Percentiles rank a stretch among this genome's conserved stretches.
These are phyloP conservation scores for Corvus cornix DNA, from an alignment of 2,113 vertebrate species.

Conservation along the genomic window DNA sequence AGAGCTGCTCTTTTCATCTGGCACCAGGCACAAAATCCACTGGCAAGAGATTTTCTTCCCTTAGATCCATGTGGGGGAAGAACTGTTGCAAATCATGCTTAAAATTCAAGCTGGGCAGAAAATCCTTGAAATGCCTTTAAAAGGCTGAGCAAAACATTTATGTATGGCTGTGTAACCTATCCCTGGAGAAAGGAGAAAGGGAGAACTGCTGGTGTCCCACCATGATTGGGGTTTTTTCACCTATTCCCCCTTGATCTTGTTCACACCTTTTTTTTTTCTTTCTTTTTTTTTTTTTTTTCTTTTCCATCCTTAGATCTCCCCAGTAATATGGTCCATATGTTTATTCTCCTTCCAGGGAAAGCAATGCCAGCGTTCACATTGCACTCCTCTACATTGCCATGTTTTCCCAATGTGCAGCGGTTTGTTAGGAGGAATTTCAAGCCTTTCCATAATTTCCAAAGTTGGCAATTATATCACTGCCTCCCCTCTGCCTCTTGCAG, in stretches of 20 bases:
- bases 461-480: slow-evolving; percentile 10
- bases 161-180: background rate
- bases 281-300: background rate
- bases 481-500: background rate
- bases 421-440: slow-evolving; percentile 30
- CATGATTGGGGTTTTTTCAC: background rate
- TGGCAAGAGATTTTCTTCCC: background rate
- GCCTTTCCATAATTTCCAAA: slow-evolving; percentile 21
- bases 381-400: background rate
- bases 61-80: background rate
- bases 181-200: background rate
- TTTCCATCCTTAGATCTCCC: background rate
- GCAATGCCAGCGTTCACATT: background rate
- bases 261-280: background rate
- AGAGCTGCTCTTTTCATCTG: background rate
- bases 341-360: background rate
- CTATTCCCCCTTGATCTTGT: background rate
- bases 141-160: slow-evolving; percentile 30
- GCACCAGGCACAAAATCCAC: background rate
- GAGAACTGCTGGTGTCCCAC: background rate
- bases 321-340: background rate
- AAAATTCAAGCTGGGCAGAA: slow-evolving; percentile 38
- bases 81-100: background rate
- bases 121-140: slow-evolving; percentile 34
- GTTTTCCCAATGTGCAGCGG: background rate